Base-by-base conservation (phyloP, 2,888 invertebrate genomes). In the Amiota minor region DNA sequence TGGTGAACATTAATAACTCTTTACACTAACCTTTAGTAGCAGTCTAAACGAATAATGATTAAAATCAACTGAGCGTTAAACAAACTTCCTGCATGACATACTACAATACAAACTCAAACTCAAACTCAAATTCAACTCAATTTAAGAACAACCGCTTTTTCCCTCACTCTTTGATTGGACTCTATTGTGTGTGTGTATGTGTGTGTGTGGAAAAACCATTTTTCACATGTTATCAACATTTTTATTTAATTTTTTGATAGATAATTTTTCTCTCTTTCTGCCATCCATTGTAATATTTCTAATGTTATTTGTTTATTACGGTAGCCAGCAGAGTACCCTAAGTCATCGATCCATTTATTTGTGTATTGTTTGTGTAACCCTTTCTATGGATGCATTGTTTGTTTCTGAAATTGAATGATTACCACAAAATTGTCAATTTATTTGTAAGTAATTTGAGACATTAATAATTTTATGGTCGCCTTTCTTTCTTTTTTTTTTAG, bases 371-470 rank as follows among this genome's bases (percentile, higher is more conserved):
- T 75, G 70, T 75, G 78, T 77, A 70, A 53, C 16, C 59, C 70
- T 70, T 69, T 53, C 18, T 49, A 49, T 23, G 55, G 61, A 23
- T 68, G 35, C 75, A 70, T 74, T 74, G 59, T 23, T 81, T 81
- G 79, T 84, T 84, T 79, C 76, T 84, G 78, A 84, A 85, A 84
- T 84, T 87, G 87, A 87, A 83, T 83, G 87, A 87, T 88, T 85
- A 79, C 85, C 87, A 85, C 86, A 87, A 85, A 87, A 83, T 81
- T 82, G 80, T 80, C 77, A 83, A 84, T 85, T 84, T 80, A 85
- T 82, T 78, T 84, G 75, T 79, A 70, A 74, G 81, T 79, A 83
- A 85, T 85, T 82, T 77, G 81, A 86, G 81, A 86, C 79, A 80
- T 83, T 84, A 76, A 86, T 81, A 80, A 76, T 70, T 56, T 70